phyloP scores from a whole-genome alignment of 2,888 invertebrate species.

The Siphlonurus alternatus region DNA sequence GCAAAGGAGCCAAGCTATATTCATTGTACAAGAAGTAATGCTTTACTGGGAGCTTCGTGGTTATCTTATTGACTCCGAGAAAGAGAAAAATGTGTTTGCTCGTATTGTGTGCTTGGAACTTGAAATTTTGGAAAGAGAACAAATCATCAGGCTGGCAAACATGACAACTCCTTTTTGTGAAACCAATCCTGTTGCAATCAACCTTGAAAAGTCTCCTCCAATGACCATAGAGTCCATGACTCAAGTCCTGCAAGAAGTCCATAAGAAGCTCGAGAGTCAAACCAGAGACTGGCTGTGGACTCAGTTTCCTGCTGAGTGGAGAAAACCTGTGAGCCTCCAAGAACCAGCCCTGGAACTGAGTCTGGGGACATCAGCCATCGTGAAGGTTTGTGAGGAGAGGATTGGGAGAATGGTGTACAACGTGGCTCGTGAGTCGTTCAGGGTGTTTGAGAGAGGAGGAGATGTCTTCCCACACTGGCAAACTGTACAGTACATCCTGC shows the following conservation, averaged over 20 bases:
- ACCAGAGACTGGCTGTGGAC: neutral
- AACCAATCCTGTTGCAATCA: neutral
- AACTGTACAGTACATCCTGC: neutral
- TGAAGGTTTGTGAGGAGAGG: neutral
- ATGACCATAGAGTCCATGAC: neutral
- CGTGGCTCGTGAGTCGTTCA: neutral
- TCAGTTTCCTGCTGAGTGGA: neutral
- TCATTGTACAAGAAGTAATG: neutral
- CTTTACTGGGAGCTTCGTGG: too few relatives aligned
- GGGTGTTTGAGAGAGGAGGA: neutral
- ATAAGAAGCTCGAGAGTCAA: too few relatives aligned
- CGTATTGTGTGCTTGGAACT: neutral
- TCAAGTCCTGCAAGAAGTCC: neutral
- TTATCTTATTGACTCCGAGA: neutral
- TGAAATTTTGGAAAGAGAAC: neutral
- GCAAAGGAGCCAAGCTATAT: neutral
- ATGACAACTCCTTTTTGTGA: neutral
- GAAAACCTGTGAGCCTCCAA: neutral
- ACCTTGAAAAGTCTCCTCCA: neutral
- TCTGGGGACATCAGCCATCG: neutral
- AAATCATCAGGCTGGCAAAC: neutral
- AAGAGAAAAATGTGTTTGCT: neutral
- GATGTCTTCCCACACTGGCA: neutral
- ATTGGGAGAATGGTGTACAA: neutral
- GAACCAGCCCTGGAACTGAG: neutral